Conservation (phyloP, 2,113 vertebrate species). For the Jaculus jaculus region DNA sequence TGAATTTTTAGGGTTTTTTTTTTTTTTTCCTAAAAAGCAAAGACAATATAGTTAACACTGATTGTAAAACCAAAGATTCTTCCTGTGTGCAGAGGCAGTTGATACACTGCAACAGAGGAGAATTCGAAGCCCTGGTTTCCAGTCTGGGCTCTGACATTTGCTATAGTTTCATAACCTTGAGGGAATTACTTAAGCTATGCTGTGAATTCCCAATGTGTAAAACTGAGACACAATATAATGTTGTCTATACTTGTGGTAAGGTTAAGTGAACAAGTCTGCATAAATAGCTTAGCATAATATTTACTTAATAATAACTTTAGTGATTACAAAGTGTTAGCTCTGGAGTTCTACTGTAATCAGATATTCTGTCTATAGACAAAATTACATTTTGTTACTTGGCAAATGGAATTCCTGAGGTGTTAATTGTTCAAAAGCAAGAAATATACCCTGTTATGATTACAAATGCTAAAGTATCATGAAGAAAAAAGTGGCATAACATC, state of each 20-base stretch:
- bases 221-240: neutral
- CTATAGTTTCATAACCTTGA: neutral
- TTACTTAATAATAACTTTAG: neutral
- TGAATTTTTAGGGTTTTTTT: neutral
- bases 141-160: neutral
- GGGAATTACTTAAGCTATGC: neutral
- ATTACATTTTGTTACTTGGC: slow-evolving; percentile 31
- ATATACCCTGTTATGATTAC: neutral
- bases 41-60: neutral
- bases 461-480: neutral
- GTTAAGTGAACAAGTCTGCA: neutral
- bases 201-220: slow-evolving; percentile 29
- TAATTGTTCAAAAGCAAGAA: neutral
- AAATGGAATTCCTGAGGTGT: neutral
- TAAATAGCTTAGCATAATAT: neutral
- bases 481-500: neutral
- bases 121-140: neutral
- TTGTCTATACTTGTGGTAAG: neutral
- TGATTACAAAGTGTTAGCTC: neutral
- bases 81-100: neutral
- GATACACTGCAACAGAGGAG: neutral
- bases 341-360: neutral
- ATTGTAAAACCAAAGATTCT: neutral
- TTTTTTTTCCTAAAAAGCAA: neutral
- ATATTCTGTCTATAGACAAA: slow-evolving; percentile 26